Evolutionary conservation across 2,888 invertebrate species (phyloP), one percentile per base, ranked within the genome.

Genomic region (Electrophaes corylata): DNA sequence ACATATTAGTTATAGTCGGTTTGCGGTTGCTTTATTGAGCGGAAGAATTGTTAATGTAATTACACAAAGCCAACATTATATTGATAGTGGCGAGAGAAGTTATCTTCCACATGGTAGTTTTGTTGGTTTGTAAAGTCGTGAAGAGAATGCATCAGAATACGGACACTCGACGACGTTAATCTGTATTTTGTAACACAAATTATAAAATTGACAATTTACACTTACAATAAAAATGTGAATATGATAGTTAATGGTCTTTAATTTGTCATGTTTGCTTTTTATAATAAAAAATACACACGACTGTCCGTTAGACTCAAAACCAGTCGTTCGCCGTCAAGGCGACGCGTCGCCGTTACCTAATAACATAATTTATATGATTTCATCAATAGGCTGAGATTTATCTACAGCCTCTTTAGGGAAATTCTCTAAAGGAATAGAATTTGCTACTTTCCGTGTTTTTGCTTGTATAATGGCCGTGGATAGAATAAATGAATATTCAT

Each of bases 41-140:
- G 60, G 65, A 65, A 64, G 58, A 67, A 66, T 66, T 49, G 59
- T 50, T 65, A 65, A 67, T 67, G 63, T 57, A 60, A 67, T 67
- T 54, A 64, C 55, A 47, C 50, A 20, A 41, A 37, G 35, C 43
- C 45, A 52, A 52, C n/a, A 44, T 46, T 23, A 41, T 53, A 57
- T 31, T 60, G 52, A 48, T 60, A 20, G 29, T 18, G 19, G 14
- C 8, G 20, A 39, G 6, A 53, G 20, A 19, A 56, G 41, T 52
- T 45, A 66, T 65, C 62, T 47, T 33, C 50, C 57, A 48, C 45
- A 58, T 58, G 59, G 26, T 18, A 12, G 23, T 39, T 47, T 40
- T 39, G 12, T 14, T n/a, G n/a, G n/a, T n/a, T n/a, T n/a, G n/a
- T n/a, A n/a, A n/a, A n/a, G n/a, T n/a, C n/a, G n/a, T n/a, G n/a